A percentile compares a stretch with the other conserved stretches of the same genome.
phyloP scores from a whole-genome alignment of 2,797 vertebrate species.

The Jordanella pulchra region DNA sequence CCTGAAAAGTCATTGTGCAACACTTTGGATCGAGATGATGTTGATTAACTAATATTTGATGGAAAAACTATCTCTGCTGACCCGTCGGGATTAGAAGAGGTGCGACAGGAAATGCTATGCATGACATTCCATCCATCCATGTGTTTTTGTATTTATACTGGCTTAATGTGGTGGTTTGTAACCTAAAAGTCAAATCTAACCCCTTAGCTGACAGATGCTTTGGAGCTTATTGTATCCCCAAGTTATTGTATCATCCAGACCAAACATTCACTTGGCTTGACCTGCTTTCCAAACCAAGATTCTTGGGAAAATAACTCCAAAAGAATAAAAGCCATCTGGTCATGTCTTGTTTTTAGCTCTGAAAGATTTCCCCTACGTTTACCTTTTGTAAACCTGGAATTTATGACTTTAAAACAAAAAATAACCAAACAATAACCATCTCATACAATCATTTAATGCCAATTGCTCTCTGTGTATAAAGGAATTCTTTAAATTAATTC shows the following conservation, averaged over 20 bases:
- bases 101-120: background rate
- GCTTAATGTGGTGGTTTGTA: background rate
- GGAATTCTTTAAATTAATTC: background rate
- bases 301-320: background rate
- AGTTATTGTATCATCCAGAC: background rate
- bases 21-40: conserved; percentile 1
- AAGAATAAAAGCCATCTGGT: conserved; percentile 1
- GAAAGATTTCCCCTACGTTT: background rate
- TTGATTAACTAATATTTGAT: conserved; percentile 9
- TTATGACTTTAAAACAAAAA: background rate
- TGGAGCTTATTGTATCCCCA: background rate
- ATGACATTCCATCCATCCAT: background rate
- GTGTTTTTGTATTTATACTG: background rate
- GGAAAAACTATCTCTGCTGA: background rate
- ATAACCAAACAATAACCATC: background rate
- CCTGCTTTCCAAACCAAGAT: background rate
- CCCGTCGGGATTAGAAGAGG: too few relatives aligned
- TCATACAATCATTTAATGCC: background rate
- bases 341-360: background rate
- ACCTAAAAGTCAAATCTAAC: background rate
- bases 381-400: background rate
- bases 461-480: background rate
- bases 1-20: conserved; percentile 8
- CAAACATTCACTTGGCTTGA: background rate
- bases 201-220: conserved; percentile 1